Evolutionary conservation across 2,113 vertebrate species (phyloP).

Genomic region (Cettia cetti): DNA sequence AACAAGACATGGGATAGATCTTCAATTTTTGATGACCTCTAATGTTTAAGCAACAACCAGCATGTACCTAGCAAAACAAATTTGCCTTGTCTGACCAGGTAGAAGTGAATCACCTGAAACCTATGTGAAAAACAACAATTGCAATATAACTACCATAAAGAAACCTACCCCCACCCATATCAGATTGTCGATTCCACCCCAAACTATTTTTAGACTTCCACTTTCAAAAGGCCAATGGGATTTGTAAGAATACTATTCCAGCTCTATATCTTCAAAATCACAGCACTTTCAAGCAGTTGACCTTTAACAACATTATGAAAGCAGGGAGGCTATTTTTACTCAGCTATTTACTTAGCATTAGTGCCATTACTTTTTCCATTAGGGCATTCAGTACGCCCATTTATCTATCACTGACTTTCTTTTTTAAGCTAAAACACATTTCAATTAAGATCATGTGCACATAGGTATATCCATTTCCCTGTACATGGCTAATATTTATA

Average conservation of each 20-base stretch:
- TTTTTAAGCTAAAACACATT: not conserved
- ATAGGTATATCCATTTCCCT: not conserved
- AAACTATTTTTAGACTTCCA: not conserved
- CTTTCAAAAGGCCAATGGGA: not conserved
- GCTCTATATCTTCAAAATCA: not conserved
- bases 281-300: constrained; percentile 12
- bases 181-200: not conserved
- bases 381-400: not conserved
- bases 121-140: not conserved
- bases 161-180: not conserved
- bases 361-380: constrained; percentile 44
- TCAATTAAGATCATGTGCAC: constrained; percentile 9
- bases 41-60: not conserved
- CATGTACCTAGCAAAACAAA: not conserved
- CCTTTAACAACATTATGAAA: constrained; percentile 41
- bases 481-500: not conserved
- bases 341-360: constrained; percentile 12
- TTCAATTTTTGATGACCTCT: not conserved
- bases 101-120: not conserved
- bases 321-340: constrained; percentile 33
- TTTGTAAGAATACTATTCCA: not conserved
- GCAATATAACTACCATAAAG: not conserved
- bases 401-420: not conserved
- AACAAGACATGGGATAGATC: not conserved
- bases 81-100: not conserved